phyloP scores from a whole-genome alignment of 2,797 vertebrate genomes.

The Botia almorhae region DNA sequence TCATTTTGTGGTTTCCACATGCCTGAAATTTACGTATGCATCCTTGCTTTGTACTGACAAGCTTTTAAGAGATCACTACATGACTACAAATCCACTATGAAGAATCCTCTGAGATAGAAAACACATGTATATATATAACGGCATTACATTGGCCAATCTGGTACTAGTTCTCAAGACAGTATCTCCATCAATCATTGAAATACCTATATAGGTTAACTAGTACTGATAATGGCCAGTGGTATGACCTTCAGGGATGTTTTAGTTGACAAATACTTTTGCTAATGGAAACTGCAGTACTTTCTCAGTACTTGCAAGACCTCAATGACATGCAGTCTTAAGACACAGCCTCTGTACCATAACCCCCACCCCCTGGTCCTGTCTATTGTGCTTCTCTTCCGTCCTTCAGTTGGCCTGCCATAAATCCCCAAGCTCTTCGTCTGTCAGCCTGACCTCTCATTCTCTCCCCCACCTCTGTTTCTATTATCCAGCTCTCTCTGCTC shows the following conservation, averaged over 20 bases:
- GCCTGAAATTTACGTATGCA: neutral
- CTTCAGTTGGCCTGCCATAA: slow-evolving; percentile 35
- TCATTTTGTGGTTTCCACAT: slow-evolving; percentile 37
- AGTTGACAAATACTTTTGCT: neutral
- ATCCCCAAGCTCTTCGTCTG: slow-evolving; percentile 33
- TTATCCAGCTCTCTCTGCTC: neutral
- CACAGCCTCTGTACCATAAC: neutral
- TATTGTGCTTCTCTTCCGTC: slow-evolving; percentile 39
- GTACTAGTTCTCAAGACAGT: too few species aligned
- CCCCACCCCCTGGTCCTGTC: slow-evolving; percentile 16
- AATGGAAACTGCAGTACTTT: neutral
- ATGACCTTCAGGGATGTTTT: neutral
- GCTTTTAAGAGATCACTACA: too few species aligned
- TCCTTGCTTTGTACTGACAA: neutral
- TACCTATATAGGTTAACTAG: too few species aligned
- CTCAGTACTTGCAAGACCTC: neutral
- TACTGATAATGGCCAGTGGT: too few species aligned
- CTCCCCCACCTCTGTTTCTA: slow-evolving; percentile 3
- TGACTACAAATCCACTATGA: too few species aligned
- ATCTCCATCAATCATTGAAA: too few species aligned
- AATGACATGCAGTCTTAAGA: neutral
- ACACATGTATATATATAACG: too few species aligned
- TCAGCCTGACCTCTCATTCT: slow-evolving; percentile 29
- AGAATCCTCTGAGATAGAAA: too few species aligned
- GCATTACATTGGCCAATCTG: too few species aligned